phyloP scores from a whole-genome alignment of 2,888 invertebrate species.

The Coelopa pilipes region DNA sequence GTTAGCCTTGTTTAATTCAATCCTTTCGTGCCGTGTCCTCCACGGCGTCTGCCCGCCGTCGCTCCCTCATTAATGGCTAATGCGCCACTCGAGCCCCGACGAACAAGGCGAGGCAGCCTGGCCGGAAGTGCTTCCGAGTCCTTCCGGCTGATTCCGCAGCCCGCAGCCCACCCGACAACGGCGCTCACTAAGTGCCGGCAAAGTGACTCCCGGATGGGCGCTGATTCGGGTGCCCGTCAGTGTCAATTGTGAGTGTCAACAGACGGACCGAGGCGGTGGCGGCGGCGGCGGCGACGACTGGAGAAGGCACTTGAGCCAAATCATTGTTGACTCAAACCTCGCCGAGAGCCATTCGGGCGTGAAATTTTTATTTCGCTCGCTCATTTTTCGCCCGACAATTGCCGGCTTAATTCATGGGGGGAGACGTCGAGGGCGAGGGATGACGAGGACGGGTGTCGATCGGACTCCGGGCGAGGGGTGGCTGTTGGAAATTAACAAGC shows the following conservation, averaged over 20 bases:
- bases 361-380: constrained; percentile 31
- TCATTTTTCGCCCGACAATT: constrained; percentile 28
- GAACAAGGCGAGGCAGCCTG: not conserved
- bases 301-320: constrained; percentile 44
- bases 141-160: constrained; percentile 27
- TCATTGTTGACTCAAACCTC: constrained; percentile 57
- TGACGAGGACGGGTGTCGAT: too few species aligned
- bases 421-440: not conserved
- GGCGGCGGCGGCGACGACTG: not conserved
- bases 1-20: constrained; percentile 4
- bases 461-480: too few species aligned
- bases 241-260: constrained; percentile 45
- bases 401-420: constrained; percentile 38
- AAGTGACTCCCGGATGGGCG: not conserved
- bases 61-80: constrained; percentile 19
- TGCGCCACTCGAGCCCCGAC: constrained; percentile 14
- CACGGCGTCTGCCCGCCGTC: not conserved
- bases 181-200: constrained; percentile 23
- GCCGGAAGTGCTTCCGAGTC: not conserved
- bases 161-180: constrained; percentile 29
- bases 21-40: not conserved
- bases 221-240: constrained; percentile 49
- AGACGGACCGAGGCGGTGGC: not conserved
- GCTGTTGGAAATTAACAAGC: too few species aligned
- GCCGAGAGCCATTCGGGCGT: constrained; percentile 27